Evolutionary conservation across 2,888 invertebrate species (phyloP), one percentile per base, ranked within the genome.

Genomic region (Temnothorax rugatulus): DNA sequence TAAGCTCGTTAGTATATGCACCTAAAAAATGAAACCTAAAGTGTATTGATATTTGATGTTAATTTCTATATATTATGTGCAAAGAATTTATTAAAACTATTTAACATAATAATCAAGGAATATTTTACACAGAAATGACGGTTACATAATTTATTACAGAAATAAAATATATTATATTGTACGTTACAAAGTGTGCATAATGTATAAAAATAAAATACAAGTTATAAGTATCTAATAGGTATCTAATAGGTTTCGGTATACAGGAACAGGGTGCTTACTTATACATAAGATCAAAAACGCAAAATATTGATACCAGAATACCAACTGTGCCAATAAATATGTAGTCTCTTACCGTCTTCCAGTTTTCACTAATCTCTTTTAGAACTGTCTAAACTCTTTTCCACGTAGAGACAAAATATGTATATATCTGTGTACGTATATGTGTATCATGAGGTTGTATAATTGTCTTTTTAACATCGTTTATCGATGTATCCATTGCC

Each of bases 261-360:
- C 18, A 25, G 2, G 29, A 47, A 57, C 11, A n/a, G n/a, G 4
- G 21, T 15, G 15, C 2, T 81, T 34, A 81, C 9, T 81, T 81
- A 61, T 79, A 79, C 25, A 81, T 71, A 47, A 81, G 79, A 25
- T 50, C 71, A 13, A 71, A 71, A 81, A 81, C 5, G 7, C 73
- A 81, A 81, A 50, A 81, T 38, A 81, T 61, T 38, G 73, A 71
- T 81, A 81, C 71, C 25, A 81, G 4, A 71, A 71, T 38, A 18
- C 34, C 59, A 50, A 34, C 47, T 61, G 38, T 47, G 13, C 71
- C 73, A 34, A 81, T 71, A 81, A 81, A 59, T 47, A 38, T 59
- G 13, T 81, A 81, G 59, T 71, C 73, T 59, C 79, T 81, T 81
- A 81, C 79, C 79, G 4, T 81, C 18, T 50, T 71, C 79, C 79